Percentiles rank a stretch among this genome's conserved stretches.
Evolutionary conservation across 2,797 vertebrate species (phyloP).

Genomic region (Hoplostethus atlanticus): DNA sequence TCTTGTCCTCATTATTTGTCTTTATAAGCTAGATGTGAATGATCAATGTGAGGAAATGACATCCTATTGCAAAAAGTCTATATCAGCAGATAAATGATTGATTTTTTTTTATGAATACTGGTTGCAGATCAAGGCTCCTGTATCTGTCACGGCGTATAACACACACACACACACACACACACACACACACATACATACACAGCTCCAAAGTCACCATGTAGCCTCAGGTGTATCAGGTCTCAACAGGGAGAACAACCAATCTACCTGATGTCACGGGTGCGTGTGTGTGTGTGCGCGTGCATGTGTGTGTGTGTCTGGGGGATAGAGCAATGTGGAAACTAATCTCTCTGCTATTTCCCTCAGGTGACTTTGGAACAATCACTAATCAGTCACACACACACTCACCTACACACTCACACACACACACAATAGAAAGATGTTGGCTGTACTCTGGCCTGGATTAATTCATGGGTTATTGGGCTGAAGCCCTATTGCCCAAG

Average conservation of each 20-base stretch:
- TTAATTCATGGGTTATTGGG: slow-evolving; percentile 37
- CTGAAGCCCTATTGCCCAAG: slow-evolving; percentile 22
- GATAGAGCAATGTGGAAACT: slow-evolving; percentile 54
- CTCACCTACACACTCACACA: neutral
- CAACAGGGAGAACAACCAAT: slow-evolving; percentile 64
- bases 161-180: neutral
- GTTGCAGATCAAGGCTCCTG: slow-evolving; percentile 17
- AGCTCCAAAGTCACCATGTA: slow-evolving; percentile 52
- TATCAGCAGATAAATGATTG: slow-evolving; percentile 2
- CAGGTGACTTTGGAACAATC: slow-evolving; percentile 67
- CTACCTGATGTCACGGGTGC: slow-evolving; percentile 52
- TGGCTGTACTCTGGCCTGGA: slow-evolving; percentile 9
- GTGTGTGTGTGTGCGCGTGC: slow-evolving; percentile 10
- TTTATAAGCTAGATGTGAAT: neutral
- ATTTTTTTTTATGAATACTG: slow-evolving; percentile 15
- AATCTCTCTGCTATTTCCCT: slow-evolving; percentile 66
- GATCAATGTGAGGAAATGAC: slow-evolving; percentile 6
- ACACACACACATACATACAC: slow-evolving; percentile 16
- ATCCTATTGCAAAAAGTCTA: neutral
- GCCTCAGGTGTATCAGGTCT: slow-evolving; percentile 60
- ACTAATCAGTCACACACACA: slow-evolving; percentile 55
- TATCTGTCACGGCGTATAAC: slow-evolving; percentile 1
- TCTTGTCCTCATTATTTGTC: slow-evolving; percentile 14
- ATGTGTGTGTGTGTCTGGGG: slow-evolving; percentile 37
- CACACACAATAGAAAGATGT: slow-evolving; percentile 31